Conservation (phyloP, 2,888 invertebrate species). For the Andrena bucephala region DNA sequence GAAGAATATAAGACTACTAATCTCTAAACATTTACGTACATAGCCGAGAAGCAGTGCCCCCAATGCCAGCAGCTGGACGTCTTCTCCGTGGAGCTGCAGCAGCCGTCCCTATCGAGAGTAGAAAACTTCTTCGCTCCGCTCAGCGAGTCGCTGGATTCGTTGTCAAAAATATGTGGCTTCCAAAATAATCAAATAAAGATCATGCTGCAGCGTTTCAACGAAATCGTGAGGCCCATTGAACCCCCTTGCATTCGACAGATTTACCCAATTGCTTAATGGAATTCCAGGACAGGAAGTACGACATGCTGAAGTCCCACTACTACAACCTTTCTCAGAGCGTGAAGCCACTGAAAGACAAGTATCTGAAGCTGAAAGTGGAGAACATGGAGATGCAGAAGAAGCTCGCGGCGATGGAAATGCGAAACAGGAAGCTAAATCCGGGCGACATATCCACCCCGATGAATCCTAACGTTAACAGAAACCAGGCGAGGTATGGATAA, state of each 20-base stretch:
- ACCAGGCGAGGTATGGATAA: slow-evolving; percentile 1
- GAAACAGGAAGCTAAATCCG: background rate
- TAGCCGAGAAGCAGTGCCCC: slow-evolving; percentile 60
- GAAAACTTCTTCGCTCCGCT: slow-evolving; percentile 50
- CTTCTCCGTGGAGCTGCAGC: slow-evolving; percentile 46
- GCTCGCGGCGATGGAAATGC: slow-evolving; percentile 12
- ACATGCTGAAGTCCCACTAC: slow-evolving; percentile 49
- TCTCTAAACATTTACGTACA: background rate
- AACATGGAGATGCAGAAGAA: slow-evolving; percentile 20
- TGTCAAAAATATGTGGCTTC: slow-evolving; percentile 44
- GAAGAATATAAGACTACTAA: background rate
- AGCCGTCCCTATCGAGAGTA: slow-evolving; percentile 54
- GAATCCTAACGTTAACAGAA: background rate
- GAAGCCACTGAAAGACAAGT: slow-evolving; percentile 45
- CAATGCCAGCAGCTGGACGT: slow-evolving; percentile 46
- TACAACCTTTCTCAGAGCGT: background rate
- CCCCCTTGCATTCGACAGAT: background rate
- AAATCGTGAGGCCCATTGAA: slow-evolving; percentile 47
- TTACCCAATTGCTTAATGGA: background rate
- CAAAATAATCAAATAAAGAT: slow-evolving; percentile 57
- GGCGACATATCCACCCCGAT: slow-evolving; percentile 4
- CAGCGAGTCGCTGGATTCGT: slow-evolving; percentile 38
- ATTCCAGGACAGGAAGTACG: slow-evolving; percentile 69
- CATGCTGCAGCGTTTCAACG: slow-evolving; percentile 48
- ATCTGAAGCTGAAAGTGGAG: slow-evolving; percentile 27